Conservation (phyloP, 2,797 vertebrate species). For the Oreonectes daqikongensis region DNA sequence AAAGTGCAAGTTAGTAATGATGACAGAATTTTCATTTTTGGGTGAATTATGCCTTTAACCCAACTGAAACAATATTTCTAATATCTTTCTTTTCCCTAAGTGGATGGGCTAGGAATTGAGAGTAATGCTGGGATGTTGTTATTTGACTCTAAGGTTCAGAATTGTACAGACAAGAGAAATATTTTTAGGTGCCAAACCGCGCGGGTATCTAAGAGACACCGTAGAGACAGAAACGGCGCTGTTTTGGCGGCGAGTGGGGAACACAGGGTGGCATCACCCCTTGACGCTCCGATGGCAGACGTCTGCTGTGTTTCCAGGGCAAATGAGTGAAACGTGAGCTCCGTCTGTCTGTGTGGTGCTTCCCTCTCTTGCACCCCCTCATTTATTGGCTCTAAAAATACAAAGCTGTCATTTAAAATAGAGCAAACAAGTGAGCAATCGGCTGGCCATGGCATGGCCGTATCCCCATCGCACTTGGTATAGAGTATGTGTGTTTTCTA, state of each 20-base stretch:
- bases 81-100: too few relatives aligned
- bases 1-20: too few relatives aligned
- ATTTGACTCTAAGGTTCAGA: not conserved
- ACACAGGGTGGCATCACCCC: constrained; percentile 40
- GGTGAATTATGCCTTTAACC: too few relatives aligned
- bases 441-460: constrained; percentile 33
- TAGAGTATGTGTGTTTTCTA: constrained; percentile 4
- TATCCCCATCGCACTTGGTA: not conserved
- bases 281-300: constrained; percentile 30
- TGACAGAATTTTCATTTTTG: too few relatives aligned
- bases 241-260: not conserved
- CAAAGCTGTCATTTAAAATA: constrained; percentile 70
- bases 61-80: too few relatives aligned
- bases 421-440: constrained; percentile 62
- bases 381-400: constrained; percentile 80
- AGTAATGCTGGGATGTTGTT: constrained; percentile 9
- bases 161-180: not conserved
- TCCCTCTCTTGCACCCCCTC: constrained; percentile 64
- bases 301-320: constrained; percentile 57
- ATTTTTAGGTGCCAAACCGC: constrained; percentile 36
- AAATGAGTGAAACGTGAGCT: constrained; percentile 70
- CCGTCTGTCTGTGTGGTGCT: constrained; percentile 63
- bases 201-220: constrained; percentile 41
- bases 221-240: constrained; percentile 6
- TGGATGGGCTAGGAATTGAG: too few relatives aligned